Base-by-base conservation (phyloP, 2,797 vertebrate species). In the Hydrophis major region DNA sequence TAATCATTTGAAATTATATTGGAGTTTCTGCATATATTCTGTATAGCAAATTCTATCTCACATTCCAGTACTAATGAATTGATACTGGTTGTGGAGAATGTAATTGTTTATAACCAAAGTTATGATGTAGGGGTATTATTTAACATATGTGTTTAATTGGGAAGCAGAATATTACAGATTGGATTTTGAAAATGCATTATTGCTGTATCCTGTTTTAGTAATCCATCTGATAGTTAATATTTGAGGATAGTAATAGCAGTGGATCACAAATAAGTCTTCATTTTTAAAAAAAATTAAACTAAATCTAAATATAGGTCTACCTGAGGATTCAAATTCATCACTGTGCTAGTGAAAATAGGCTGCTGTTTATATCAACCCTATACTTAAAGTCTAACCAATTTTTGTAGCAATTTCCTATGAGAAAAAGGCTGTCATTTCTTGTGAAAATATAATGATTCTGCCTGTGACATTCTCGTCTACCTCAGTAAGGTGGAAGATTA, bases 391-490 rank as follows among this genome's bases (percentile, higher is more conserved):
- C 37, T n/a, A 78, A 47, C 16, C 37, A 59, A 27, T 78, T 74
- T 59, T 89, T 89, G 32, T n/a, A 60, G 53, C 74, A 92, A 88
- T 88, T 28, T 42, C 11, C 42, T 92, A 37, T 47, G 27, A 86
- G 37, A 91, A 83, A 91, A 91, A 91, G 28, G 28, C 18, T 32
- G 56, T 37, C 60, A 89, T 89, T n/a, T 78, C 86, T 74, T n/a
- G 37, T 92, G 66, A 92, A 89, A 89, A 89, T 83, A 83, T 53
- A n/a, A 55, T 87, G 87, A 92, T 92, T 53, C 42, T 92, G 56
- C 55, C 87, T 60, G 37, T 92, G 87, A 83, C 27, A 89, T 57
- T 22, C 12, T 92, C 50, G 83, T 53, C 55, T 83, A 32, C 28
- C 83, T 83, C 66, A 89, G 56, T 89, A 69, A 92, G 37, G 25